phyloP scores from a whole-genome alignment of 2,113 vertebrate species.

The Eurystomus gularis region DNA sequence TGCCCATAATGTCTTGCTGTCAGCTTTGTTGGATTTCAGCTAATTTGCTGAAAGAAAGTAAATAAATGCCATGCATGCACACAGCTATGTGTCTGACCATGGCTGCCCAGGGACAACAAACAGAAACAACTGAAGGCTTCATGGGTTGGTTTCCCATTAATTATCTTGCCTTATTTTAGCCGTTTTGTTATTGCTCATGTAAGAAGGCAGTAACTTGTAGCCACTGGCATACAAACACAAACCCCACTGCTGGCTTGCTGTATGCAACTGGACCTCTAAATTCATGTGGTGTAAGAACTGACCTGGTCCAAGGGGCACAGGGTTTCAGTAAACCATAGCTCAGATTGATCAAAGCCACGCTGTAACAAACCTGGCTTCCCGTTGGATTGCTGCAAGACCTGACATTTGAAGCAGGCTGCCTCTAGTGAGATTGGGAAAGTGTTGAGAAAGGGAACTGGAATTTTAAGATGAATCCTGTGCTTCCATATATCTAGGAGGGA shows the following conservation, averaged over 20 bases:
- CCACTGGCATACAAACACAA: neutral
- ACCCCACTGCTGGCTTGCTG: neutral
- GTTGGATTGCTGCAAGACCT: neutral
- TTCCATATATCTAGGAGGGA: neutral
- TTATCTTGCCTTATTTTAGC: neutral
- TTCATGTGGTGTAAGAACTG: neutral
- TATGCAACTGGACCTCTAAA: neutral
- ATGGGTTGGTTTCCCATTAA: neutral
- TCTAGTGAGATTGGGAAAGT: neutral
- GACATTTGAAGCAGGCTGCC: neutral
- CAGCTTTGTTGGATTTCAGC: neutral
- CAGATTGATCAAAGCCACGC: neutral
- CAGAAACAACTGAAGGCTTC: neutral
- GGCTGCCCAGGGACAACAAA: neutral
- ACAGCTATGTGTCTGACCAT: neutral
- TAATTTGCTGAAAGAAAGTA: neutral
- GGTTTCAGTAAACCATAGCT: neutral
- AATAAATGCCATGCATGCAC: neutral
- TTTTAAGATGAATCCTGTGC: neutral
- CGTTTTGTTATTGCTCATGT: neutral
- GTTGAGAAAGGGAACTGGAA: neutral
- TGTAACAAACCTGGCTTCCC: neutral
- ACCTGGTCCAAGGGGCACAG: neutral
- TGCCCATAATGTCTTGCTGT: neutral
- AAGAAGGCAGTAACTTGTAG: neutral